Evolutionary conservation across 2,888 invertebrate genomes (phyloP).

Genomic region (Erpobdella octoculata): DNA sequence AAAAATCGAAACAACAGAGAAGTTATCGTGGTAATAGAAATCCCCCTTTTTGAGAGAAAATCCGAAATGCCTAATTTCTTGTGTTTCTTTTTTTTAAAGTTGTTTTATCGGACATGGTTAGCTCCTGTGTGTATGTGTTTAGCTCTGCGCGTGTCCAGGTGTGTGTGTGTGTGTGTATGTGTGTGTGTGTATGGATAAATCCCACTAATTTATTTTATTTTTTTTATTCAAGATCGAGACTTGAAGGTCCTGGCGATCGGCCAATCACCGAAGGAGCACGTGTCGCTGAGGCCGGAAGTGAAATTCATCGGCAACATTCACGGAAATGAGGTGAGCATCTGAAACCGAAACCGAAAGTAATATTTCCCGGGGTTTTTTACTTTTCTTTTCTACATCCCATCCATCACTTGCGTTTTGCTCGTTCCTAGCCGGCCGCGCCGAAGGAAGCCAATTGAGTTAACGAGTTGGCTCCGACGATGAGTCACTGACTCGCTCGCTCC

Average conservation of each 20-base stretch:
- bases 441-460: too few species aligned
- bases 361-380: too few species aligned
- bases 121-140: neutral
- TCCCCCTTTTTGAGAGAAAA: neutral
- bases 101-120: neutral
- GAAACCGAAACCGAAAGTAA: neutral
- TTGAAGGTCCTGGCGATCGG: conserved; percentile 78
- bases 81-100: neutral
- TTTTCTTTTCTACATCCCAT: neutral
- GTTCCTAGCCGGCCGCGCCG: too few species aligned
- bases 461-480: neutral
- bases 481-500: too few species aligned
- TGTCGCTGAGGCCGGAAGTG: conserved; percentile 41
- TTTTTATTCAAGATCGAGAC: conserved; percentile 82
- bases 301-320: conserved; percentile 50
- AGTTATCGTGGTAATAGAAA: neutral
- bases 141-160: neutral
- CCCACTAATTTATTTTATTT: too few species aligned
- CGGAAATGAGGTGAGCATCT: conserved; percentile 49
- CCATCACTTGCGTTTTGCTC: too few species aligned
- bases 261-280: conserved; percentile 37
- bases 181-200: too few species aligned
- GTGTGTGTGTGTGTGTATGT: too few species aligned
- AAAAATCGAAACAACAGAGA: neutral
- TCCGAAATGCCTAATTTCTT: neutral